Evolutionary conservation across 2,888 invertebrate species (phyloP).

Genomic region (Ligdia adustata): DNA sequence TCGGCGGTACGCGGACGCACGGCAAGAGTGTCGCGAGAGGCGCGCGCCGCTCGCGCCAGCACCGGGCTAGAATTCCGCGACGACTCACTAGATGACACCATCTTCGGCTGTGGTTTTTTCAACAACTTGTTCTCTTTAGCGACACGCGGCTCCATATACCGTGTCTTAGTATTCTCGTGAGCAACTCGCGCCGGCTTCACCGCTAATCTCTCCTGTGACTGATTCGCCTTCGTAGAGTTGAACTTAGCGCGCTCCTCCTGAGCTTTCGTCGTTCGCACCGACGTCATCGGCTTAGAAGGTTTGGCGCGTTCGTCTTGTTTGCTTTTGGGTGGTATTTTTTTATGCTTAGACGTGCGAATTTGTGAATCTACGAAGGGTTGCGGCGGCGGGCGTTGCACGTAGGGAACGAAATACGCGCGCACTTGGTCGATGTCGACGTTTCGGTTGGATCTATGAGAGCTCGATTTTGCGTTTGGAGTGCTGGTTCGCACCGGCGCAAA

Average conservation of each 20-base stretch:
- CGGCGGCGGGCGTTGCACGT: constrained; percentile 30
- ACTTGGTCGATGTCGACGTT: constrained; percentile 65
- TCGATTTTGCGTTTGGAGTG: constrained; percentile 44
- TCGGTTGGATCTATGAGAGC: constrained; percentile 37
- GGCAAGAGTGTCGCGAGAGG: constrained; percentile 46
- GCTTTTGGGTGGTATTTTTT: no score
- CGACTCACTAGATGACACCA: constrained; percentile 86
- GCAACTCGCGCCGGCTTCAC: constrained; percentile 28
- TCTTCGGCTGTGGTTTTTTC: constrained; percentile 45
- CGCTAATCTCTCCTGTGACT: constrained; percentile 46
- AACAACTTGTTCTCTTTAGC: constrained; percentile 35
- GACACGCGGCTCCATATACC: constrained; percentile 85
- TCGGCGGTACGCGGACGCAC: constrained; percentile 70
- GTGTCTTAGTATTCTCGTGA: constrained; percentile 77
- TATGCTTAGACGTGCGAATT: no score
- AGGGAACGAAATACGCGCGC: constrained; percentile 66
- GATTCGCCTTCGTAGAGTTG: constrained; percentile 59
- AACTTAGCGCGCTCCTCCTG: constrained; percentile 72
- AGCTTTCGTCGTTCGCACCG: constrained; percentile 69
- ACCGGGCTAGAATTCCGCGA: constrained; percentile 88
- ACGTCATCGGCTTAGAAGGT: neutral
- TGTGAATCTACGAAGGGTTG: neutral
- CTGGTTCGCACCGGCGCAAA: constrained; percentile 21
- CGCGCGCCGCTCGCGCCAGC: constrained; percentile 72
- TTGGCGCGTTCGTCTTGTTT: no score